These are phyloP conservation scores for Calcarius lapponicus DNA, from an alignment of 2,797 vertebrate species.

Conservation along the genomic window DNA sequence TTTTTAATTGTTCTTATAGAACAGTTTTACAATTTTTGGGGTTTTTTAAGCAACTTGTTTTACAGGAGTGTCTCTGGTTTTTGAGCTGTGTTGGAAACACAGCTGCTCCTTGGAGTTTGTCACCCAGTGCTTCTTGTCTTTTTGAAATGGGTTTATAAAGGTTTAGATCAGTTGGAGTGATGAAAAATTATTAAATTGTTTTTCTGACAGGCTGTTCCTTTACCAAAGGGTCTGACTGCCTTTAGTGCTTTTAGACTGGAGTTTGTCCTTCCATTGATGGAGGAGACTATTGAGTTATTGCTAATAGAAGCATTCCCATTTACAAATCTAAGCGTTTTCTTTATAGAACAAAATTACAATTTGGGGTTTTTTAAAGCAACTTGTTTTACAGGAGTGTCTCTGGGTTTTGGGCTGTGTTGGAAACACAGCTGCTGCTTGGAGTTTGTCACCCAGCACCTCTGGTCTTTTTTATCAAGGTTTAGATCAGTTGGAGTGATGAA, in stretches of 20 bases:
- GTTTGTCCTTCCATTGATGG: too few species aligned
- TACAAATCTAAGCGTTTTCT: not conserved
- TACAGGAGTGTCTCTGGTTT: too few species aligned
- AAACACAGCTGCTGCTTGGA: not conserved
- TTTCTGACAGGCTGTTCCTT: too few species aligned
- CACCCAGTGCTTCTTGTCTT: not conserved
- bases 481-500: not conserved
- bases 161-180: too few species aligned
- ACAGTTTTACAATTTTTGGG: too few species aligned
- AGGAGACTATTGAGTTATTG: too few species aligned
- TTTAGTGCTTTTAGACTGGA: too few species aligned
- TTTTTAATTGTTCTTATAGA: not conserved
- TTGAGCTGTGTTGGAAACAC: too few species aligned
- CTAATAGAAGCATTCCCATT: not conserved
- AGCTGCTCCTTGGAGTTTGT: not conserved
- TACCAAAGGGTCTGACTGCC: too few species aligned
- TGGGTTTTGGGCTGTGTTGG: too few species aligned
- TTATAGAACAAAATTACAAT: not conserved
- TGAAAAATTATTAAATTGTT: too few species aligned
- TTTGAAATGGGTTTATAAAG: not conserved
- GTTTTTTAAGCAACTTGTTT: not conserved
- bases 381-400: not conserved
- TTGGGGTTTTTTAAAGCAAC: fast-evolving
- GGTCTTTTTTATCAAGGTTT: not conserved
- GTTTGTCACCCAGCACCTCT: not conserved